phyloP scores from a whole-genome alignment of 2,113 vertebrate genomes.

The Myiopsitta monachus region DNA sequence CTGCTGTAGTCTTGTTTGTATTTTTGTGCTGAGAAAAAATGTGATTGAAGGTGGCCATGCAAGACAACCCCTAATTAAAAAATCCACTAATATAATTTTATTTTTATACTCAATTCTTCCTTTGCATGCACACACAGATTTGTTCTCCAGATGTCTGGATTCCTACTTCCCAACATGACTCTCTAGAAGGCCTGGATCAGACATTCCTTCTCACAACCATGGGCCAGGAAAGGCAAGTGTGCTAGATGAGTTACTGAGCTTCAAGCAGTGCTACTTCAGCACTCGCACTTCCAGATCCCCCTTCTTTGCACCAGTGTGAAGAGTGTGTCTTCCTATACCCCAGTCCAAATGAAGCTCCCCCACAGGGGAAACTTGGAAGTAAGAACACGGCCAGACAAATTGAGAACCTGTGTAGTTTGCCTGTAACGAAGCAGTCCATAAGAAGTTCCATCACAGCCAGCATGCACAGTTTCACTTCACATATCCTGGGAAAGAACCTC shows the following conservation, averaged over 20 bases:
- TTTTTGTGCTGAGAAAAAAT: no score
- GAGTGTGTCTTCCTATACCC: not conserved
- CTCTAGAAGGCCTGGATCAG: not conserved
- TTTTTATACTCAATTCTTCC: not conserved
- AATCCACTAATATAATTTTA: not conserved
- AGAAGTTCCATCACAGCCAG: not conserved
- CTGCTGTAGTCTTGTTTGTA: not conserved
- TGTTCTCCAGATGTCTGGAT: not conserved
- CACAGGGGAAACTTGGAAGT: not conserved
- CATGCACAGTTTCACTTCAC: not conserved
- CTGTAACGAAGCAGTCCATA: not conserved
- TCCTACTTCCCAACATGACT: not conserved
- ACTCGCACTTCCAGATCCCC: not conserved
- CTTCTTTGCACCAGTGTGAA: not conserved
- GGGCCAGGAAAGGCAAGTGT: not conserved
- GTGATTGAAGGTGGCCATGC: no score
- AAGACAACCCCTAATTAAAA: not conserved
- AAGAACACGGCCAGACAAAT: not conserved
- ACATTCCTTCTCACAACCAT: not conserved
- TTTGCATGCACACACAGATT: not conserved
- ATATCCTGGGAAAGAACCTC: not conserved
- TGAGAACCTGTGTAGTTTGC: not conserved
- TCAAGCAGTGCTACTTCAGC: not conserved
- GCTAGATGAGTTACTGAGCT: not conserved
- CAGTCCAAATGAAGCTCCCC: not conserved